Base-by-base conservation (phyloP, 2,888 invertebrate species). In the Tortricodes alternella region DNA sequence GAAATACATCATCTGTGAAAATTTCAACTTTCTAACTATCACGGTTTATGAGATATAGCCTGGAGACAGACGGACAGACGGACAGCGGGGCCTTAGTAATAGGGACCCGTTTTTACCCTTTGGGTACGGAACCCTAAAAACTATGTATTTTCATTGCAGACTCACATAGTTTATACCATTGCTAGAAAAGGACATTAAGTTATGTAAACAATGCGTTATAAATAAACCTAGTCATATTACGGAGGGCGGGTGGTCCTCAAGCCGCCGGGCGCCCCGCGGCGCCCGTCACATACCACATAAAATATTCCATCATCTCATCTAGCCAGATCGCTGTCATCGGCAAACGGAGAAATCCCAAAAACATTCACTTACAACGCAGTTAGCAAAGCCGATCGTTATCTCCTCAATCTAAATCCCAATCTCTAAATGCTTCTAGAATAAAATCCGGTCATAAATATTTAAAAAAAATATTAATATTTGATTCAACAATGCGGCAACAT, bases 201-300 rank as follows among this genome's bases (percentile, higher is more conserved):
- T 46, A 53, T 46, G 53, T 46, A 53, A 46, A 53, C 46, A 46
- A 53, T 46, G 53, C 19, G 13, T 43, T 43, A 29, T 56, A 24
- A 52, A 56, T 57, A 52, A 65, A 65, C 64, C 64, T 63, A 67
- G 63, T 73, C 70, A 65, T 73, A 75, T 68, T 66, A 11, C n/a
- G 66, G 71, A 69, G 71, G 66, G 71, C 78, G 81, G 85, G 83
- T 83, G 85, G 83, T 85, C 83, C 69, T 71, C 67, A 70, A 58
- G 68, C 71, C 72, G 72, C 71, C 29, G 68, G 64, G 73, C 73
- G 67, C 70, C 80, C 81, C 71, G 80, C 80, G 74, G 84, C 53
- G 83, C 60, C 29, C 66, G 63, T 66, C 72, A 74, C 79, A 75
- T 77, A 73, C 76, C 75, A 67, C 65, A 75, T 79, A 70, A 70